A percentile compares a stretch with the other conserved stretches of the same genome.
Conservation (phyloP, 2,113 vertebrate species). For the Okapia johnstoni region DNA sequence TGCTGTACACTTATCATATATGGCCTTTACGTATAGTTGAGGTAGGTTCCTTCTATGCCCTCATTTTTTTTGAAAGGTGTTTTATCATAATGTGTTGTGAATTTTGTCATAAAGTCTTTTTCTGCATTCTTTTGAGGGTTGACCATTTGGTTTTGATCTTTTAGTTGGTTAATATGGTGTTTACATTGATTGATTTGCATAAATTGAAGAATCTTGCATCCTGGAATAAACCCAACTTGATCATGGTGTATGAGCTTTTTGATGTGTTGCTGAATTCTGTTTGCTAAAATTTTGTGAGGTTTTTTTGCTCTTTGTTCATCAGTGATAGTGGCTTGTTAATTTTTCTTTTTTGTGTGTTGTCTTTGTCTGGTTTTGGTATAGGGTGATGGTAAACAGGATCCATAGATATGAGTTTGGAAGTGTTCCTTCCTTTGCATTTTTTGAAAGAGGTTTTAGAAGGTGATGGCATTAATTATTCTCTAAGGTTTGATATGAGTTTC, state of each 20-base stretch:
- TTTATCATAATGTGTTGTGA: too few species aligned
- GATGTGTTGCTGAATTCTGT: not conserved
- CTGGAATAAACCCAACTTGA: not conserved
- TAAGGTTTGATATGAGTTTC: not conserved
- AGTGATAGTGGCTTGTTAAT: not conserved
- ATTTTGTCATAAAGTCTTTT: too few species aligned
- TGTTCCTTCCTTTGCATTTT: not conserved
- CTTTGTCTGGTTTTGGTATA: not conserved
- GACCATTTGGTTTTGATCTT: not conserved
- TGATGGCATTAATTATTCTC: not conserved
- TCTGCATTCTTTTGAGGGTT: too few species aligned
- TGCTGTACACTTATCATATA: not conserved
- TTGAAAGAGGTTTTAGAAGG: not conserved
- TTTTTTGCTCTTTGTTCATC: not conserved
- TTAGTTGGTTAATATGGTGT: not conserved
- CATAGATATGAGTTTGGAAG: not conserved
- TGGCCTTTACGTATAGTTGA: not conserved
- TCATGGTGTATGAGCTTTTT: not conserved
- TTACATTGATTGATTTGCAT: not conserved
- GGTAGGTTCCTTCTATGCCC: not conserved
- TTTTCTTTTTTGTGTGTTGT: not conserved
- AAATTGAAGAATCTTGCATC: not conserved
- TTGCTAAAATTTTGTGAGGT: not conserved
- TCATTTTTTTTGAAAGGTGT: too few species aligned
- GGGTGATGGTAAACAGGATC: too few species aligned